Evolutionary conservation across 2,888 invertebrate genomes (phyloP).

Genomic region (Drosophila koepferae): DNA sequence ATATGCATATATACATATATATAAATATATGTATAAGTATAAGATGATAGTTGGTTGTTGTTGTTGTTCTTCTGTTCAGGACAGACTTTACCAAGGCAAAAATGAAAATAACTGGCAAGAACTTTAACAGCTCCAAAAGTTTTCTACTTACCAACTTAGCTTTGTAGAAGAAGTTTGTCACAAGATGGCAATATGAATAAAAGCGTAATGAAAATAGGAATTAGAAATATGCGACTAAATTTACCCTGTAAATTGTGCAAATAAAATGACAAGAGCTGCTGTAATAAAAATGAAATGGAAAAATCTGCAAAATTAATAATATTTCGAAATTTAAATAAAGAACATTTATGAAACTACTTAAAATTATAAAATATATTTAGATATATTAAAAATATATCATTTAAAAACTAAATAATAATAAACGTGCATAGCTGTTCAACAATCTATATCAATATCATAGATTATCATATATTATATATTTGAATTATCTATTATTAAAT

Average conservation of each 20-base stretch:
- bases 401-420: too few species aligned
- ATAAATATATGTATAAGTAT: background rate
- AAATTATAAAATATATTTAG: too few species aligned
- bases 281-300: background rate
- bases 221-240: background rate
- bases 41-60: background rate
- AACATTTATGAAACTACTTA: background rate
- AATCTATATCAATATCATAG: too few species aligned
- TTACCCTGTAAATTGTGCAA: background rate
- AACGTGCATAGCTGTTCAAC: too few species aligned
- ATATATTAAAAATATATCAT: background rate
- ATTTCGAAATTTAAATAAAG: too few species aligned
- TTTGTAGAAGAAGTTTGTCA: constrained; percentile 1
- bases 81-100: background rate
- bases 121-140: constrained; percentile 16
- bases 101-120: constrained; percentile 1
- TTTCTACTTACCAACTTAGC: constrained; percentile 1
- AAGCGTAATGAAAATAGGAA: background rate
- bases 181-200: constrained; percentile 1
- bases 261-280: background rate
- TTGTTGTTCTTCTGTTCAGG: background rate
- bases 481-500: background rate
- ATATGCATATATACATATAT: background rate
- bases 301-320: background rate
- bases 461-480: too few species aligned